Base-by-base conservation (phyloP, 2,797 vertebrate genomes). In the Anas bahamensis region DNA sequence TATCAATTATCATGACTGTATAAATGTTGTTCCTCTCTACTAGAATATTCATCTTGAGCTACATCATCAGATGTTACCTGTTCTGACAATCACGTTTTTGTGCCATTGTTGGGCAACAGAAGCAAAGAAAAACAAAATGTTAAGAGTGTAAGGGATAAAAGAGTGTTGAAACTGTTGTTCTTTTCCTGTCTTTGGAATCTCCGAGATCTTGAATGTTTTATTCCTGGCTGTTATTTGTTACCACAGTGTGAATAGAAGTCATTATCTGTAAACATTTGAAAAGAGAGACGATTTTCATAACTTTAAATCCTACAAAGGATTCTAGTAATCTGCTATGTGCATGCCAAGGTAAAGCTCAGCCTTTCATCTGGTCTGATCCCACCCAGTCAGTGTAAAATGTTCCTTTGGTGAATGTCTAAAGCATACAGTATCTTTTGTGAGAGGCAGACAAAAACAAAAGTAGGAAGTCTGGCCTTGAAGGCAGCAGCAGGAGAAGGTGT, bases 121-220 rank as follows among this genome's bases (percentile, higher is more conserved):
- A 93, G 92, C 94, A 94, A 92, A 86, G 87, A 71, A 90, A 93
- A 94, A 95, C 95, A 89, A 97, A 96, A 80, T 94, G 97, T 95
- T 97, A 41, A 63, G 95, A 94, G 92, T 86, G 86, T 95, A 87
- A 89, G 88, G 96, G 98, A 96, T 97, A 90, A 97, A 97, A 97
- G 97, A 93, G 42, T 59, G n/a, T 75, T 55, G 93, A 88, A 95
- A 96, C 91, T 75, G 90, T 95, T 89, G 88, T 95, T 93, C 86
- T 83, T 72, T 84, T 63, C 89, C 95, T 86, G 95, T 95, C 96
- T 97, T 95, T 94, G 83, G 94, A 92, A 78, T 72, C 94, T 92
- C 84, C 37, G 28, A 94, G 29, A 94, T 94, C 95, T 96, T 91
- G 50, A 86, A 80, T 91, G 83, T 96, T 96, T 92, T 94, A 80